These are phyloP conservation scores for Pampusana beccarii DNA, from an alignment of 2,113 vertebrate species.

Conservation along the genomic window DNA sequence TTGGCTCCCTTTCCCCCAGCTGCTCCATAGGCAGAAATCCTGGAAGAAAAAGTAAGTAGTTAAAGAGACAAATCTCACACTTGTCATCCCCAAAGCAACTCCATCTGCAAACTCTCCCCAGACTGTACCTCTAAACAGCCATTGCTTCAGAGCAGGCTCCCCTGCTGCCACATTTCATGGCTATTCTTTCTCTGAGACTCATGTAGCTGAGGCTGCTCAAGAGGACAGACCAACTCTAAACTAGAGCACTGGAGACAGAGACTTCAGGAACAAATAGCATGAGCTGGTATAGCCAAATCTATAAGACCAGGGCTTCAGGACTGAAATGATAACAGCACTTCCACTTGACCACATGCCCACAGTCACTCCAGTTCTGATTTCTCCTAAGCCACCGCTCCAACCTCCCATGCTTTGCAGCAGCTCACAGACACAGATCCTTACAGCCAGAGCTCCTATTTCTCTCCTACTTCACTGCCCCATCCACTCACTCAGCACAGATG, in stretches of 20 bases:
- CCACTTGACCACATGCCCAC: not conserved
- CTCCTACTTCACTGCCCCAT: not conserved
- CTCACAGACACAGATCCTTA: not conserved
- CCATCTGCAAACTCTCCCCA: not conserved
- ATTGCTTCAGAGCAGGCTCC: not conserved
- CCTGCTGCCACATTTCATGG: not conserved
- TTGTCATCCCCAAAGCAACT: not conserved
- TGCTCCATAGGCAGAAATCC: conserved; percentile 90
- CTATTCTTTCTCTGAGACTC: not conserved
- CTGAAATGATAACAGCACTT: not conserved
- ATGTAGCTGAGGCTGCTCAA: not conserved
- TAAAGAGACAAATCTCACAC: not conserved
- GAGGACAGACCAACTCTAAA: not conserved
- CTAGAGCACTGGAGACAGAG: not conserved
- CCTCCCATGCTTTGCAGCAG: not conserved
- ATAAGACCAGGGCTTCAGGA: not conserved
- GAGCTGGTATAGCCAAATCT: not conserved
- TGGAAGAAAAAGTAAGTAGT: conserved; percentile 47
- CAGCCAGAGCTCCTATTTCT: rapidly evolving
- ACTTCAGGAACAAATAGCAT: not conserved
- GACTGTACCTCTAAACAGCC: not conserved
- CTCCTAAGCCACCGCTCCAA: not conserved
- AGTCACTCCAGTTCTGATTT: not conserved
- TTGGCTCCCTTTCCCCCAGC: conserved; percentile 88
- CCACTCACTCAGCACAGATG: not conserved